These are phyloP conservation scores for Scolopax mira DNA, from an alignment of 2,113 vertebrate species.

Conservation along the genomic window DNA sequence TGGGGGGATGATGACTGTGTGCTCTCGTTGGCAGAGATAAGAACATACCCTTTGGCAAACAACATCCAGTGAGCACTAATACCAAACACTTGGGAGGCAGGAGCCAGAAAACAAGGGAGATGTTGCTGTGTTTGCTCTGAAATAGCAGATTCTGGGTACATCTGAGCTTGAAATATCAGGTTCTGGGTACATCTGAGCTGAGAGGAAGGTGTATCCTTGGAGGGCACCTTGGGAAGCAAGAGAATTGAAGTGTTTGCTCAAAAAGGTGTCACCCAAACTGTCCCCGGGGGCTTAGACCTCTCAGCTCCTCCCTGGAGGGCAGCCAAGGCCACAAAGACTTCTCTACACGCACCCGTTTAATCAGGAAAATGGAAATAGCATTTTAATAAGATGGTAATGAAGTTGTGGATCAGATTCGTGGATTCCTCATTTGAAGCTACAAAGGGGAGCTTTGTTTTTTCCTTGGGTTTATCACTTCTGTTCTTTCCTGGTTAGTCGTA, in stretches of 20 bases:
- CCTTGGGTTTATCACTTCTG: neutral
- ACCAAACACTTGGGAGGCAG: accelerated
- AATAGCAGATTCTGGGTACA: neutral
- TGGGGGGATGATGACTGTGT: neutral
- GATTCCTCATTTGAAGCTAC: neutral
- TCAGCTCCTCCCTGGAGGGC: neutral
- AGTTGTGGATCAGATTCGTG: neutral
- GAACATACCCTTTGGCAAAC: neutral
- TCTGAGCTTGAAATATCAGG: neutral
- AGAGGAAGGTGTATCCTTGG: neutral
- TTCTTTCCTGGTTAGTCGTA: neutral
- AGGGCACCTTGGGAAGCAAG: neutral
- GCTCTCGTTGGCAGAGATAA: neutral
- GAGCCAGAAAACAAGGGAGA: neutral
- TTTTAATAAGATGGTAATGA: slow-evolving; percentile 28
- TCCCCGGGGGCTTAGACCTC: neutral
- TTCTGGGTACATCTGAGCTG: neutral
- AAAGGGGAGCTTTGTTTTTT: slow-evolving; percentile 12
- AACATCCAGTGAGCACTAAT: neutral
- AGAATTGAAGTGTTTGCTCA: neutral
- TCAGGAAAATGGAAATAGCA: neutral
- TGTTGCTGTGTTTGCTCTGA: neutral
- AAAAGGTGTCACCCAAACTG: neutral
- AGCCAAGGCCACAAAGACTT: neutral
- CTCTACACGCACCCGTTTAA: neutral